Percentiles rank a stretch among this genome's conserved stretches.
Evolutionary conservation across 2,888 invertebrate genomes (phyloP).

Genomic region (Parochlus steinenii): DNA sequence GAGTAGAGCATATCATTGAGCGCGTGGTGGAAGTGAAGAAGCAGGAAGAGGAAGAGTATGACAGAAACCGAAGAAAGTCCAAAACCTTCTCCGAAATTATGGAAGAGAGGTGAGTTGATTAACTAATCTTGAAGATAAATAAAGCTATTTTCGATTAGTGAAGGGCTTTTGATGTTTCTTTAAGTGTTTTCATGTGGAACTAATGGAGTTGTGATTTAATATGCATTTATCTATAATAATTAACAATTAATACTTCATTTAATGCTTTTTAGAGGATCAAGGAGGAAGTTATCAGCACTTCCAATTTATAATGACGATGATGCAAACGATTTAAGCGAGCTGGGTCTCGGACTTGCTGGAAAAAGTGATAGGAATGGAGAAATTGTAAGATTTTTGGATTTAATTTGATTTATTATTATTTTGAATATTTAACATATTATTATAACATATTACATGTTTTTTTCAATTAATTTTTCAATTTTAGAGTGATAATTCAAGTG

Average conservation of each 20-base stretch:
- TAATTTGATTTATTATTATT: too few relatives aligned
- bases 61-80: constrained; percentile 55
- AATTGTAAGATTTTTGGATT: constrained; percentile 43
- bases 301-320: constrained; percentile 67
- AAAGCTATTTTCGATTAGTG: not conserved
- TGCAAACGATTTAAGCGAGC: constrained; percentile 67
- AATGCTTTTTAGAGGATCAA: constrained; percentile 28
- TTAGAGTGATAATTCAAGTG: constrained; percentile 37
- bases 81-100: constrained; percentile 93
- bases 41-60: constrained; percentile 61
- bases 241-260: not conserved
- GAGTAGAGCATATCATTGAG: constrained; percentile 79
- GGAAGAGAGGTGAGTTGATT: constrained; percentile 55
- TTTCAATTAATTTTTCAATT: constrained; percentile 18
- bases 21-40: constrained; percentile 79
- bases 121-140: not conserved
- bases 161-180: too few relatives aligned
- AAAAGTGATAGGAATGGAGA: constrained; percentile 7
- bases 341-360: constrained; percentile 46
- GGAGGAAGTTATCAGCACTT: constrained; percentile 40
- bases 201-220: too few relatives aligned
- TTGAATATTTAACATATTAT: not conserved
- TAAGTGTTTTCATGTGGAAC: too few relatives aligned
- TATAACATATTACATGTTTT: constrained; percentile 9
- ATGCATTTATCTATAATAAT: not conserved